Base-by-base conservation (phyloP, 2,113 vertebrate genomes). In the Pristiophorus japonicus region DNA sequence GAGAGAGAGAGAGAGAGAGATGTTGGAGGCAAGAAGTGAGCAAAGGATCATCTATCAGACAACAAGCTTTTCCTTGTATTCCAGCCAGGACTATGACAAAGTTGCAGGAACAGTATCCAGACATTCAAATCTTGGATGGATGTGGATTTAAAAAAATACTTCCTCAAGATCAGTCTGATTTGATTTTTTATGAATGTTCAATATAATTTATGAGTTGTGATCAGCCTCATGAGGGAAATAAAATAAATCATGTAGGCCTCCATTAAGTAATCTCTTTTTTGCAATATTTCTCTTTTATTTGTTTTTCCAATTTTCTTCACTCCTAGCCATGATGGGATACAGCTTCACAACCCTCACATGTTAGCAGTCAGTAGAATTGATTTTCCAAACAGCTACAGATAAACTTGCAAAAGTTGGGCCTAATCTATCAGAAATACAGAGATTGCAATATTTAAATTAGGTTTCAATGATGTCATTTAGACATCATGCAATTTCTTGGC, bases 101-200 rank as follows among this genome's bases (percentile, higher is more conserved):
- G 4, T 34, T 88, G 55, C 42, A 51, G 84, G 45, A 84, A 16
- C 47, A 55, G 30, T 2, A 10, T 27, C 10, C 27, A 34, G 85
- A 59, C 24, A 90, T 59, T 90, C 85, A 90, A 73, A 73, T 11
- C 27, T 34, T 73, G 70, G 51, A 59, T 90, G 45, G 22, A 38
- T 84, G 42, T 84, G n/a, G 18, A 20, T 73, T 73, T 73, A n/a
- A 73, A 34, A 34, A 73, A 27, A 73, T 51, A 87, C 4, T 51
- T 87, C 7, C 84, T 87, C 84, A 87, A 87, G 47, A 87, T 87
- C 84, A 87, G 8, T 51, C 84, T 87, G 84, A 51, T 87, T 47
- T 84, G 78, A 84, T 14, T 51, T 55, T 24, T 8, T 55, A 87
- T 27, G 45, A 51, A 87, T 51, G 84, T 55, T 84, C 47, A 27